phyloP scores from a whole-genome alignment of 2,888 invertebrate genomes.

The Harmothoe impar region DNA sequence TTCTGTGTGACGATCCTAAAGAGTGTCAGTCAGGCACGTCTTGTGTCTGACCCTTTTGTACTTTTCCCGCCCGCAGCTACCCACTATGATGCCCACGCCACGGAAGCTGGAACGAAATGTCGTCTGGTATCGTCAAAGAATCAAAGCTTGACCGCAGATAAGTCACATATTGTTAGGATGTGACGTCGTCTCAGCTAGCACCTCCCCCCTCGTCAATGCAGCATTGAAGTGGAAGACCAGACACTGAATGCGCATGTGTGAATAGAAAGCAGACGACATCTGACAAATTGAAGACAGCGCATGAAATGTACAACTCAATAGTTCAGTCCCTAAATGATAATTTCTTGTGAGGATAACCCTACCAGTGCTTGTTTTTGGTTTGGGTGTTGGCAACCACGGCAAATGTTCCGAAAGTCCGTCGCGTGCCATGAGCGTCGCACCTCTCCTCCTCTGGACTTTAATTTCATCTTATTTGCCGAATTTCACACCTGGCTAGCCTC shows the following conservation, averaged over 20 bases:
- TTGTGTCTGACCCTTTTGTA: no score
- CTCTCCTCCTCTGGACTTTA: conserved; percentile 45
- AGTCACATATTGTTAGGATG: neutral
- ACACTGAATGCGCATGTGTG: neutral
- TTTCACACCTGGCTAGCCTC: conserved; percentile 49
- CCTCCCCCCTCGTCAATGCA: no score
- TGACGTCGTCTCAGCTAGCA: neutral
- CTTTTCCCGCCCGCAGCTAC: no score
- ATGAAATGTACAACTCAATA: neutral
- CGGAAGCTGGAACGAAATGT: neutral
- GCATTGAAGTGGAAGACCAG: no score
- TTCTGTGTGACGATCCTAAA: no score
- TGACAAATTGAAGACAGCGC: conserved; percentile 27
- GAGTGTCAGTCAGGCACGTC: no score
- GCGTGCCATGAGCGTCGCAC: conserved; percentile 32
- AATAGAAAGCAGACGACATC: conserved; percentile 3
- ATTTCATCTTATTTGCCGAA: conserved; percentile 57
- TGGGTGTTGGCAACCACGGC: neutral
- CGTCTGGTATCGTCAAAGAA: neutral
- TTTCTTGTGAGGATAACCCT: neutral
- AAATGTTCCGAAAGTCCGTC: neutral
- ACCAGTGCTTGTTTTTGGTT: neutral
- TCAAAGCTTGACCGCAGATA: neutral
- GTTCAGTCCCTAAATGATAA: neutral
- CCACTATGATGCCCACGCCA: no score